phyloP scores from a whole-genome alignment of 2,113 vertebrate genomes.

The Capreolus pygargus region DNA sequence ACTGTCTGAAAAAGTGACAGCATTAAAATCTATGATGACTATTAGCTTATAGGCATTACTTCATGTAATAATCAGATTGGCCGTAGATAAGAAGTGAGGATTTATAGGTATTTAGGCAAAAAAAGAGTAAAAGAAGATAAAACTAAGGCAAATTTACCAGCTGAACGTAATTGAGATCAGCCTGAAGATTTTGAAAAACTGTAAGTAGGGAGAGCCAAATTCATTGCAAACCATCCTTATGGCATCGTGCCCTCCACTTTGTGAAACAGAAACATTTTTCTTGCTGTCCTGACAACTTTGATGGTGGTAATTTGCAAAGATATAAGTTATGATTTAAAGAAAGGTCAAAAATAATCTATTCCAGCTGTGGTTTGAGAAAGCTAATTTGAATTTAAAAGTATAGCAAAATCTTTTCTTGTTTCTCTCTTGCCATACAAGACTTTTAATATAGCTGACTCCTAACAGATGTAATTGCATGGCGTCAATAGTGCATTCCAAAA shows the following conservation, averaged over 20 bases:
- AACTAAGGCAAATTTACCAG: neutral
- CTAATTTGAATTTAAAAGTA: conserved; percentile 51
- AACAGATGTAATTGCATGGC: neutral
- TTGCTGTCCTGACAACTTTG: conserved; percentile 37
- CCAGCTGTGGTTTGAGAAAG: conserved; percentile 48
- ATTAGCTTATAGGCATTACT: neutral
- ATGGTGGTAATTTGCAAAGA: conserved; percentile 60
- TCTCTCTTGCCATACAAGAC: conserved; percentile 2
- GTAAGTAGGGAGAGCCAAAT: neutral
- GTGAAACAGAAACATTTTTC: conserved; percentile 31
- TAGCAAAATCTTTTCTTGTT: conserved; percentile 2
- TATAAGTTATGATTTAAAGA: conserved; percentile 74
- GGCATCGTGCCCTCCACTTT: neutral
- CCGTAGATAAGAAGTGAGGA: neutral
- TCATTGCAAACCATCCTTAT: neutral
- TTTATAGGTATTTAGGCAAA: neutral
- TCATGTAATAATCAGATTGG: neutral
- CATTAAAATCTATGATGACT: neutral
- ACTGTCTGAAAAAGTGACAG: neutral
- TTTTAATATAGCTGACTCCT: conserved; percentile 9
- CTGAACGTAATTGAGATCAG: neutral
- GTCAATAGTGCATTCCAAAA: neutral
- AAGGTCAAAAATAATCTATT: conserved; percentile 73
- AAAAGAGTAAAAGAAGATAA: neutral
- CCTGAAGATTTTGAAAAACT: neutral